Percentiles rank a stretch among this genome's conserved stretches.
phyloP scores from a whole-genome alignment of 2,888 invertebrate genomes.

The Chaitophorus viminalis region DNA sequence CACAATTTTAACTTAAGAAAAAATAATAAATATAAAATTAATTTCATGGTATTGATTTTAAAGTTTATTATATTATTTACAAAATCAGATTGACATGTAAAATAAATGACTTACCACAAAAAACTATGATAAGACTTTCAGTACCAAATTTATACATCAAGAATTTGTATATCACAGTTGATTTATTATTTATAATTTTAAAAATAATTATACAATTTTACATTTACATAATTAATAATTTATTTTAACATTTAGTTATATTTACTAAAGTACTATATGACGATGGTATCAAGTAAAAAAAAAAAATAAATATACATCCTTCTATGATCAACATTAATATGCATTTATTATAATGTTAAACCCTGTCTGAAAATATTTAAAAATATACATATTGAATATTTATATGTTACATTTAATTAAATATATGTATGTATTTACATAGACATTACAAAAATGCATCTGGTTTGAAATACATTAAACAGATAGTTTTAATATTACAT shows the following conservation, averaged over 20 bases:
- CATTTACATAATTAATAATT: neutral
- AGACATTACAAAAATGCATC: conserved; percentile 11
- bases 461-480: conserved; percentile 1
- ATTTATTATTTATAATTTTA: conserved; percentile 24
- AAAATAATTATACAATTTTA: neutral
- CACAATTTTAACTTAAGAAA: no score
- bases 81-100: neutral
- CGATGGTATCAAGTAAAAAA: conserved; percentile 2
- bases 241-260: neutral
- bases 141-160: conserved; percentile 34
- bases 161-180: conserved; percentile 48
- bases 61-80: conserved; percentile 1
- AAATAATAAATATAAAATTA: neutral
- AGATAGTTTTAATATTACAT: conserved; percentile 1
- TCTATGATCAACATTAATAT: neutral
- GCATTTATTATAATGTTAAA: conserved; percentile 34
- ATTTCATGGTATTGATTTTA: no score
- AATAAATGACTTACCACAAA: neutral
- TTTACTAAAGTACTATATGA: neutral
- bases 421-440: neutral
- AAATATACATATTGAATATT: neutral
- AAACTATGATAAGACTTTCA: neutral
- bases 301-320: conserved; percentile 4
- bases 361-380: conserved; percentile 48
- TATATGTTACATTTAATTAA: neutral